Percentiles rank a stretch among this genome's conserved stretches.
Evolutionary conservation across 1,140 invertebrate species (phyloP).

Genomic region (Parapsyche elsis): DNA sequence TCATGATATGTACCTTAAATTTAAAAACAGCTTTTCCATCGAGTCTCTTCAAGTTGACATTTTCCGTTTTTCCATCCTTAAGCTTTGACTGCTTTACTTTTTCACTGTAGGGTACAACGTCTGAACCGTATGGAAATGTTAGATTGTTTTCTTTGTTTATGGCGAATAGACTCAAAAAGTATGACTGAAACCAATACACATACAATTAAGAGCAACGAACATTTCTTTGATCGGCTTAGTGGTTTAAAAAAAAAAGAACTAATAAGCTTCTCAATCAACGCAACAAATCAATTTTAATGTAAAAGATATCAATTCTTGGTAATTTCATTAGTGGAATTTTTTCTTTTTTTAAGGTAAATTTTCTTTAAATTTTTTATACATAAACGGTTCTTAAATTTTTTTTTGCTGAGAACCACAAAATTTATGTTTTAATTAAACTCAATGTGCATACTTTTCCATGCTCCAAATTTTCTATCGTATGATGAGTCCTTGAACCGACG

Average conservation of each 20-base stretch:
- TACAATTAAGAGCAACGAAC: too few species aligned
- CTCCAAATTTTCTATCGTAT: slow-evolving; percentile 68
- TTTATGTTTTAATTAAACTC: not conserved
- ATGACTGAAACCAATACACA: slow-evolving; percentile 52
- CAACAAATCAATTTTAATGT: too few species aligned
- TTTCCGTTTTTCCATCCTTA: slow-evolving; percentile 59
- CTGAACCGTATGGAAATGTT: slow-evolving; percentile 61
- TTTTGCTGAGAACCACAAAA: too few species aligned
- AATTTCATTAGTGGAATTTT: too few species aligned
- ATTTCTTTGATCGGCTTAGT: too few species aligned
- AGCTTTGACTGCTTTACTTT: slow-evolving; percentile 58
- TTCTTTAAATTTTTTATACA: too few species aligned
- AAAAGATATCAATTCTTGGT: too few species aligned
- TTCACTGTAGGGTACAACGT: slow-evolving; percentile 59
- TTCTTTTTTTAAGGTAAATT: too few species aligned
- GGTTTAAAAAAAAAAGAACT: too few species aligned
- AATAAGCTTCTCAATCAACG: too few species aligned
- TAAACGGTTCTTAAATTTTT: too few species aligned
- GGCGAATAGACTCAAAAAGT: slow-evolving; percentile 65
- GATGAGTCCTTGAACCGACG: slow-evolving; percentile 68
- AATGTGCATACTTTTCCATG: slow-evolving; percentile 65
- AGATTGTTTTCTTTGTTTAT: slow-evolving; percentile 63
- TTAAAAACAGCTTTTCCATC: slow-evolving; percentile 61
- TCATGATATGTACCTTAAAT: slow-evolving; percentile 59
- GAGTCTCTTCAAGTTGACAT: slow-evolving; percentile 60